Percentiles rank a stretch among this genome's conserved stretches.
phyloP scores from a whole-genome alignment of 2,113 vertebrate genomes.

The Peromyscus maniculatus region DNA sequence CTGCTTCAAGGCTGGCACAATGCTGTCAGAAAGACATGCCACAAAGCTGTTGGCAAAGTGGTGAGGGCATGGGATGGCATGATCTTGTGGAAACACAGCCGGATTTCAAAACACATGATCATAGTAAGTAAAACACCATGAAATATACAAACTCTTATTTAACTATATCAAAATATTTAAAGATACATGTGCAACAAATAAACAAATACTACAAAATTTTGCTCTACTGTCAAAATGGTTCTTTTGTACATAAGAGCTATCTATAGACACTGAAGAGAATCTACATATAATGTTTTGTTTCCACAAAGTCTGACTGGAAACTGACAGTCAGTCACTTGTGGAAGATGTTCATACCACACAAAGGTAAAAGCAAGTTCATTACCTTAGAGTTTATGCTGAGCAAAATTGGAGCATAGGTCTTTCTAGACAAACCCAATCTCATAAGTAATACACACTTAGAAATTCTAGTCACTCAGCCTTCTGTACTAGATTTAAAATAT shows the following conservation, averaged over 20 bases:
- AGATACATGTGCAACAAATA: background rate
- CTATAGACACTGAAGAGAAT: background rate
- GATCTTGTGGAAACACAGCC: background rate
- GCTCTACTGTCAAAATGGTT: background rate
- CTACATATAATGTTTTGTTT: background rate
- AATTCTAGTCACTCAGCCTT: background rate
- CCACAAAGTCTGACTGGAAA: background rate
- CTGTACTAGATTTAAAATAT: background rate
- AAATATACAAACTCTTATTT: background rate
- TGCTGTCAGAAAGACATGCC: background rate
- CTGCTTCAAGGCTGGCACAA: background rate
- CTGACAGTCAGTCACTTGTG: background rate
- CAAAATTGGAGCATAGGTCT: slow-evolving; percentile 36
- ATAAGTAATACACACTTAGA: background rate
- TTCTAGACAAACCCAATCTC: background rate
- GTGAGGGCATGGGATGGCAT: background rate
- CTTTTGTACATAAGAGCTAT: background rate
- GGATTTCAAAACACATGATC: slow-evolving; percentile 12
- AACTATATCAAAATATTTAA: background rate
- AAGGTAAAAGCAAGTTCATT: slow-evolving; percentile 19
- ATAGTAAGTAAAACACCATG: slow-evolving; percentile 1
- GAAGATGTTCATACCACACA: background rate
- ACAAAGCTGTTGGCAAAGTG: background rate
- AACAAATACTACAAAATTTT: background rate
- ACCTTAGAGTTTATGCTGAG: slow-evolving; percentile 29